A percentile compares a stretch with the other conserved stretches of the same genome.
phyloP scores from a whole-genome alignment of 2,113 vertebrate species.

The Gila orcuttii region DNA sequence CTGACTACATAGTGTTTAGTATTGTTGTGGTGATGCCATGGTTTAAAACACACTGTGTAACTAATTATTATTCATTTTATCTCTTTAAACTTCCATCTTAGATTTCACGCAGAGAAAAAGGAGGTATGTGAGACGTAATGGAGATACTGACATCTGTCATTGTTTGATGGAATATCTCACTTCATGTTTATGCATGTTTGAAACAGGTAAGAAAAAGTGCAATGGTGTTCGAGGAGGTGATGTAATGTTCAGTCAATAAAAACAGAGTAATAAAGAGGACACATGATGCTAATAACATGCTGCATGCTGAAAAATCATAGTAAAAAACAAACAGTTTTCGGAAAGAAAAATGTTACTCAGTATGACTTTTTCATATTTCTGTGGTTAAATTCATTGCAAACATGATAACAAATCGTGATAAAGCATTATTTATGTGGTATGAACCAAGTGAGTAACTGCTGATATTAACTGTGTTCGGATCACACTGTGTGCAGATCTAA shows the following conservation, averaged over 20 bases:
- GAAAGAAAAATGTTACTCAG: neutral
- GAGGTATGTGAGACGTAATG: neutral
- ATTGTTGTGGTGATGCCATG: neutral
- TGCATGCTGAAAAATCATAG: neutral
- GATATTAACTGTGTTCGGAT: neutral
- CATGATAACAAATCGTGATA: constrained; percentile 13
- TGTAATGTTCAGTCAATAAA: neutral
- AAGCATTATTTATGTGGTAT: constrained; percentile 13
- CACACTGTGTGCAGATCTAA: constrained; percentile 33
- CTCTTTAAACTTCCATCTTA: neutral
- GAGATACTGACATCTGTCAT: neutral
- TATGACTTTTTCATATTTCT: neutral
- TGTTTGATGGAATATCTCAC: neutral
- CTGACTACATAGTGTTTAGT: neutral
- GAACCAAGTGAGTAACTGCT: neutral
- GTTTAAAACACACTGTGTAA: neutral
- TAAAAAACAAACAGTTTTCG: neutral
- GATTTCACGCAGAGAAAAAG: neutral
- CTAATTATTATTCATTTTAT: neutral
- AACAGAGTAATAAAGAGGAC: neutral
- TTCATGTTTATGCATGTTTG: neutral
- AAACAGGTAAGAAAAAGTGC: neutral
- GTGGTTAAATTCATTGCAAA: neutral
- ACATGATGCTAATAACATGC: too few relatives aligned
- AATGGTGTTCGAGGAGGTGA: neutral